phyloP scores from a whole-genome alignment of 2,797 vertebrate species.

The Meda fulgida region DNA sequence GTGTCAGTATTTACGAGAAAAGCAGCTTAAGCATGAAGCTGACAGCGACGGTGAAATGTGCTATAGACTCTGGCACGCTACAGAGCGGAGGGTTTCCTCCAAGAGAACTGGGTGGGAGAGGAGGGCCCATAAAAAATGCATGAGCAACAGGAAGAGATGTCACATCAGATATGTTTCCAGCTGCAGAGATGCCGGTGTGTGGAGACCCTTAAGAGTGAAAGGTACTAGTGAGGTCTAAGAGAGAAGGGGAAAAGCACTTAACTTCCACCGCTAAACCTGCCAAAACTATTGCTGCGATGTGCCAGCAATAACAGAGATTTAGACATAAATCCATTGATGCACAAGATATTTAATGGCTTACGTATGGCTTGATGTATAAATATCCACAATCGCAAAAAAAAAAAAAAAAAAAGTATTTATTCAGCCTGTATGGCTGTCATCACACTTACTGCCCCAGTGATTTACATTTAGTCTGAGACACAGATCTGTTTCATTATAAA shows the following conservation, averaged over 20 bases:
- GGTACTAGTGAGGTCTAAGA: constrained; percentile 58
- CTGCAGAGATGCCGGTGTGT: constrained; percentile 69
- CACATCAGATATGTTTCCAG: constrained; percentile 77
- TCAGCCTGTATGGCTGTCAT: constrained; percentile 7
- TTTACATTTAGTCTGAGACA: constrained; percentile 11
- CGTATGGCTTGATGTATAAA: constrained; percentile 20
- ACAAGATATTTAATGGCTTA: constrained; percentile 20
- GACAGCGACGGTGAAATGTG: neutral
- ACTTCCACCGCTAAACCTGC: constrained; percentile 23
- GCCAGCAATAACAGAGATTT: constrained; percentile 34
- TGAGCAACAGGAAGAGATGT: constrained; percentile 80
- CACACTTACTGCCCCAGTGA: neutral
- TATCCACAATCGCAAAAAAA: constrained; percentile 3
- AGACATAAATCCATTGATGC: constrained; percentile 10
- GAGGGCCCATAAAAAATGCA: constrained; percentile 80
- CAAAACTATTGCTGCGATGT: constrained; percentile 8
- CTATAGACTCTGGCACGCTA: constrained; percentile 39
- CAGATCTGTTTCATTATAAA: constrained; percentile 38
- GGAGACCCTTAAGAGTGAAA: constrained; percentile 67
- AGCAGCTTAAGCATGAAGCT: constrained; percentile 6
- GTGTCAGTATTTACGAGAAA: constrained; percentile 21
- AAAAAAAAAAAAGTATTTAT: constrained; percentile 20
- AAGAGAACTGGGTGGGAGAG: constrained; percentile 60
- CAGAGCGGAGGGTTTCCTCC: constrained; percentile 54
- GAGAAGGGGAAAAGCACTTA: constrained; percentile 34